Evolutionary conservation across 1,140 invertebrate genomes (phyloP).

Genomic region (Chelonus insularis): DNA sequence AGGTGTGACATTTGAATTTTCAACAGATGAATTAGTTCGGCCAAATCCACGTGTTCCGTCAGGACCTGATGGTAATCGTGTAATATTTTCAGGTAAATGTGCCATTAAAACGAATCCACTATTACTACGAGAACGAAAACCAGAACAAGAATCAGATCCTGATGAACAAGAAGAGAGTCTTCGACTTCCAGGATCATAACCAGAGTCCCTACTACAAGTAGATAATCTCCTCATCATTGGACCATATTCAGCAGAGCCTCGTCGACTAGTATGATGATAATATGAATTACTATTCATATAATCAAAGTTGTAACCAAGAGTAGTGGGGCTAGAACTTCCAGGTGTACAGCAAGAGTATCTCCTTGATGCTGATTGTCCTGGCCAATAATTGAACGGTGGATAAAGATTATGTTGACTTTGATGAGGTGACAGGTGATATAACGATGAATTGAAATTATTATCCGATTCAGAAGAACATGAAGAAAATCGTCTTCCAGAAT

Average conservation of each 20-base stretch:
- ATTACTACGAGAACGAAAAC: slow-evolving; percentile 61
- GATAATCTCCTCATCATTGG: slow-evolving; percentile 60
- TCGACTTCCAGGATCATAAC: slow-evolving; percentile 46
- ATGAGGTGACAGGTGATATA: slow-evolving; percentile 6
- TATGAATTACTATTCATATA: slow-evolving; percentile 36
- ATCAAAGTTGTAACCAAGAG: slow-evolving; percentile 45
- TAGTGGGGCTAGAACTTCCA: slow-evolving; percentile 40
- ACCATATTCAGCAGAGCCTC: slow-evolving; percentile 49
- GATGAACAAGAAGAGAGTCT: slow-evolving; percentile 50
- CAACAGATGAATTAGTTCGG: slow-evolving; percentile 24
- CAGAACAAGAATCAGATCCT: slow-evolving; percentile 39
- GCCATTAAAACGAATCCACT: slow-evolving; percentile 56
- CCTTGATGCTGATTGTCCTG: slow-evolving; percentile 40
- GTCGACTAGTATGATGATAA: slow-evolving; percentile 40
- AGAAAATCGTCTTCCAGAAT: slow-evolving; percentile 48
- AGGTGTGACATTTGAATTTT: slow-evolving; percentile 7
- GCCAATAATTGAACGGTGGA: slow-evolving; percentile 41
- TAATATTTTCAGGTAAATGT: slow-evolving; percentile 67
- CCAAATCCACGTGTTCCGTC: slow-evolving; percentile 81
- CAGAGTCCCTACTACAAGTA: slow-evolving; percentile 58
- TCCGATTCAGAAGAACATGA: slow-evolving; percentile 56
- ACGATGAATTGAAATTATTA: slow-evolving; percentile 37
- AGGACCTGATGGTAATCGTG: slow-evolving; percentile 80
- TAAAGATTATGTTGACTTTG: slow-evolving; percentile 43
- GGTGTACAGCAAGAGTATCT: slow-evolving; percentile 53